Evolutionary conservation across 2,113 vertebrate species (phyloP).

Genomic region (Calidris pygmaea): DNA sequence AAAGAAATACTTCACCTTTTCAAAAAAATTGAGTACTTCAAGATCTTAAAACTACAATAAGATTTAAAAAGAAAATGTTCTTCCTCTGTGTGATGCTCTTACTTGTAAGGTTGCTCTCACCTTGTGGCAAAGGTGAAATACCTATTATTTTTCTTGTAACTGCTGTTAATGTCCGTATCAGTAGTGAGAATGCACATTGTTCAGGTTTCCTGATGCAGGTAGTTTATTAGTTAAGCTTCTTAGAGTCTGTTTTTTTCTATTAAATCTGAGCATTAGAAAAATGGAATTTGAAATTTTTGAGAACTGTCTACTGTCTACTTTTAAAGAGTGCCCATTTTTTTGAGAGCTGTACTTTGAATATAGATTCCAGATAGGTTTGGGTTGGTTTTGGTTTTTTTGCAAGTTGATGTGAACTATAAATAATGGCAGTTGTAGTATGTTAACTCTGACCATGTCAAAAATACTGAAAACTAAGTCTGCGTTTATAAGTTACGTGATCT

Average conservation of each 20-base stretch:
- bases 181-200: neutral
- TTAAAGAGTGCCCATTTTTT: neutral
- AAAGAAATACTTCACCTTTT: neutral
- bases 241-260: neutral
- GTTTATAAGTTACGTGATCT: neutral
- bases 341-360: neutral
- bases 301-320: neutral
- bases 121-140: neutral
- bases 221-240: neutral
- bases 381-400: neutral
- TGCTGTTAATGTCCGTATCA: neutral
- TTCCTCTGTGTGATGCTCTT: neutral
- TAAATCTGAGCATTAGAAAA: neutral
- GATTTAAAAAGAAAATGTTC: neutral
- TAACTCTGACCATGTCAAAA: neutral
- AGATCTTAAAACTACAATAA: neutral
- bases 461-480: neutral
- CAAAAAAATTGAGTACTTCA: fast-evolving
- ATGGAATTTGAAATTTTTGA: neutral
- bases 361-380: neutral
- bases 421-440: neutral
- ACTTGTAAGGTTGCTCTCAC: neutral
- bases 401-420: neutral
- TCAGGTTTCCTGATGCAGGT: neutral
- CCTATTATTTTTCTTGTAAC: neutral